Percentiles rank a stretch among this genome's conserved stretches.
Conservation (phyloP, 2,797 vertebrate genomes). For the Acanthornis magna region DNA sequence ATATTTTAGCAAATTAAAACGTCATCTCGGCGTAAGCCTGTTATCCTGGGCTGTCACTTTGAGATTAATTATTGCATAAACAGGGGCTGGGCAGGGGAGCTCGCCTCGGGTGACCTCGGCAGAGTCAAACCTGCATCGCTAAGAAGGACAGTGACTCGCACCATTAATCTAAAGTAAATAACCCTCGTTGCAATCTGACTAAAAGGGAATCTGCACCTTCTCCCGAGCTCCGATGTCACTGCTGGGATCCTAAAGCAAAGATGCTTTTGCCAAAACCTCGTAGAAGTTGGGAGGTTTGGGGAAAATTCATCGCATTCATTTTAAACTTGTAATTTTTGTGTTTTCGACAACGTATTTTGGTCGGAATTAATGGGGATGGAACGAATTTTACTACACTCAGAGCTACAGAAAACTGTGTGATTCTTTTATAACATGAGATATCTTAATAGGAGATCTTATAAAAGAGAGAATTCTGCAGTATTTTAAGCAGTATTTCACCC, state of each 20-base stretch:
- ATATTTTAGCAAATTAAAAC: conserved; percentile 42
- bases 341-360: neutral
- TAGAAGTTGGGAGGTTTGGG: neutral
- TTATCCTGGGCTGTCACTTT: neutral
- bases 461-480: neutral
- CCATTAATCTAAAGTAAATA: neutral
- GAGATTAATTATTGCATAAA: conserved; percentile 39
- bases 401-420: neutral
- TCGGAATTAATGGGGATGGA: neutral
- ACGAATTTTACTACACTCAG: neutral
- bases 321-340: neutral
- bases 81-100: neutral
- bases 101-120: neutral
- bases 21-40: neutral
- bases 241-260: neutral
- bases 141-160: neutral
- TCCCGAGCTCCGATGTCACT: neutral
- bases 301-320: fast-evolving
- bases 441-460: neutral
- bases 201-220: neutral
- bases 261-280: neutral
- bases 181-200: neutral
- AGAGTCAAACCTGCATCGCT: neutral
- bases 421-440: neutral
- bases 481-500: neutral